Evolutionary conservation across 2,113 vertebrate species (phyloP), one percentile per base, ranked within the genome.

Genomic region (Rhea pennata): DNA sequence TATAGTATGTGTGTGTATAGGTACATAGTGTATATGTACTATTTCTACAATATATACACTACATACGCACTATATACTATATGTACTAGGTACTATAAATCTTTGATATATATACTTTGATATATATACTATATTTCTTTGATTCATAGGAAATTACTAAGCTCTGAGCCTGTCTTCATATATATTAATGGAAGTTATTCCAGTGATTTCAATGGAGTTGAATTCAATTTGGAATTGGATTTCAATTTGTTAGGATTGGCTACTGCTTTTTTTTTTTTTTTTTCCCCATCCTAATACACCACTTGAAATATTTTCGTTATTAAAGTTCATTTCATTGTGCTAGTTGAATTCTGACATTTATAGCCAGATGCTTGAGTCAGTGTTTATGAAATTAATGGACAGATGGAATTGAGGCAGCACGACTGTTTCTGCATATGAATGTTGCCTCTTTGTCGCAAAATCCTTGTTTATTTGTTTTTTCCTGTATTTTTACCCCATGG

Each of bases 301-400:
- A 62, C 22, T 86, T 76, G 31, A 91, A 91, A 80, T 90, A 67
- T 80, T 80, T 92, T 93, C 33, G 74, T 94, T 92, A 85, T 87
- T 86, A 67, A 82, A 77, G 20, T 90, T 85, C 15, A 80, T 86
- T 67, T 86, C 65, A 87, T 95, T 74, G 15, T 92, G 48, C 84
- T 94, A 86, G 40, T 46, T 93, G 61, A 88, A 84, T 89, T 84
- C 17, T 93, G 83, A 75, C 59, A 84, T 88, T 93, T 95, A 87
- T 58, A 90, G 33, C 53, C 72, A 92, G 82, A 92, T 93, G 69
- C 66, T 91, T 90, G 39, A 88, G 71, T 92, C 56, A 33, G 61
- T 89, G 84, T 90, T 96, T 92, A 78, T 89, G 39, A 96, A 91
- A 84, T 78, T 79, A 88, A 79, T 90, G 86, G 56, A 86, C 78